Conservation (phyloP, 1,140 invertebrate species). For the Drosophila seguyi region DNA sequence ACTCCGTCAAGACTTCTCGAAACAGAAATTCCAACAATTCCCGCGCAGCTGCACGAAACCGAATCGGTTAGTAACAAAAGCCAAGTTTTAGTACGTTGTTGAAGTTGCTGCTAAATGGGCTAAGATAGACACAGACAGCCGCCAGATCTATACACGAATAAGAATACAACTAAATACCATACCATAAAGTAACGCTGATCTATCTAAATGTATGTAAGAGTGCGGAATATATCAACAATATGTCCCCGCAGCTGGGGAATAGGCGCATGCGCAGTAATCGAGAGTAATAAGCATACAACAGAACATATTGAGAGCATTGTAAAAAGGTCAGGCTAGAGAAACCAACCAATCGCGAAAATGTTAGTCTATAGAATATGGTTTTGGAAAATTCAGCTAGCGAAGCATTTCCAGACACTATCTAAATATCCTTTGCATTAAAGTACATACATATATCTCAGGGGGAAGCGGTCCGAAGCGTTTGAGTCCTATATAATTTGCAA, state of each 20-base stretch:
- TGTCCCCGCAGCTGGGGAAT: conserved; percentile 40
- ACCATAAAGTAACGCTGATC: conserved; percentile 66
- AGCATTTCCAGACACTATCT: conserved; percentile 32
- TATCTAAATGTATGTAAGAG: conserved; percentile 61
- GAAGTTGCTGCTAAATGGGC: conserved; percentile 47
- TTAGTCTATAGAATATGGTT: conserved; percentile 54
- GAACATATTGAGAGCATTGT: conserved; percentile 62
- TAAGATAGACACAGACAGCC: conserved; percentile 36
- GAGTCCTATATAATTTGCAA: conserved; percentile 4
- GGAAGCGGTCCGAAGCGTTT: conserved; percentile 14
- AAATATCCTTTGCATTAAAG: conserved; percentile 11
- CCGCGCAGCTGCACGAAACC: conserved; percentile 11
- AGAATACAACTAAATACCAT: conserved; percentile 48
- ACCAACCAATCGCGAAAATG: conserved; percentile 54
- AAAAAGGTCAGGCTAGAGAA: conserved; percentile 68
- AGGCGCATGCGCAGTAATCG: conserved; percentile 45
- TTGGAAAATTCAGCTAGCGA: conserved; percentile 28
- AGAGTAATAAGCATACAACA: conserved; percentile 17
- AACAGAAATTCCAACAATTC: conserved; percentile 45
- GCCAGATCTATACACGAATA: conserved; percentile 42
- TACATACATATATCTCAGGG: conserved; percentile 32
- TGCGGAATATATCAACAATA: conserved; percentile 35
- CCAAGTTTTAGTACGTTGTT: conserved; percentile 50
- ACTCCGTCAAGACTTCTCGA: conserved; percentile 69
- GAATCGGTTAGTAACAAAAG: conserved; percentile 8